These are phyloP conservation scores for Thera obeliscata DNA, from an alignment of 2,888 invertebrate species.

Conservation along the genomic window DNA sequence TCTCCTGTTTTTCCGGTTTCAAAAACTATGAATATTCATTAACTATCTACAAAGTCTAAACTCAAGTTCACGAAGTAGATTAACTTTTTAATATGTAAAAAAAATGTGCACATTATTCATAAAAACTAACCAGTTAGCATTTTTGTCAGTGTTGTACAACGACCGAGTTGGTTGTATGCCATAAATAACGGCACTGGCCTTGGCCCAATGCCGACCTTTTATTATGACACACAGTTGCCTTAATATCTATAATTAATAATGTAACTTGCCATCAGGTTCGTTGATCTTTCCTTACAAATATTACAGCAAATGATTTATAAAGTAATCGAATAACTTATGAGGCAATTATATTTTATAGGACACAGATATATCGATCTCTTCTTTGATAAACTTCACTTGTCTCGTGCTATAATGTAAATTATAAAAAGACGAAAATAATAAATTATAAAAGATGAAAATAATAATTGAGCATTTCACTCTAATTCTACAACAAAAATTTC, in stretches of 20 bases:
- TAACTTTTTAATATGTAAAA: constrained; percentile 1
- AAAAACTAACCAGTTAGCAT: constrained; percentile 30
- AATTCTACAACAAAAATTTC: no score
- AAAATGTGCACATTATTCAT: constrained; percentile 14
- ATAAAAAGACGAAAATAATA: no score
- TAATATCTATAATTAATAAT: constrained; percentile 44
- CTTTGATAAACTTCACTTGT: no score
- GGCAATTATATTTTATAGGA: neutral
- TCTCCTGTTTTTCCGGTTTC: no score
- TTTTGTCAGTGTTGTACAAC: constrained; percentile 38
- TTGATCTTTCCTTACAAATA: constrained; percentile 33
- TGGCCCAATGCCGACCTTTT: constrained; percentile 37
- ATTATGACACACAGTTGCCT: constrained; percentile 41
- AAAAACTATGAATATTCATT: neutral
- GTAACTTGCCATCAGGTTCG: constrained; percentile 43
- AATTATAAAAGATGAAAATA: no score
- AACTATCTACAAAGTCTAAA: neutral
- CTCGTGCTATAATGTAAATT: no score
- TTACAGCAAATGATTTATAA: constrained; percentile 16
- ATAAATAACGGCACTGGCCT: constrained; percentile 40
- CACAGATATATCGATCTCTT: neutral
- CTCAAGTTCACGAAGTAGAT: constrained; percentile 1
- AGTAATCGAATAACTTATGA: constrained; percentile 18
- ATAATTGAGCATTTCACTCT: no score
- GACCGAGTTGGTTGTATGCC: constrained; percentile 34